These are phyloP conservation scores for Mesocricetus auratus DNA, from an alignment of 2,113 vertebrate genomes.

Conservation along the genomic window DNA sequence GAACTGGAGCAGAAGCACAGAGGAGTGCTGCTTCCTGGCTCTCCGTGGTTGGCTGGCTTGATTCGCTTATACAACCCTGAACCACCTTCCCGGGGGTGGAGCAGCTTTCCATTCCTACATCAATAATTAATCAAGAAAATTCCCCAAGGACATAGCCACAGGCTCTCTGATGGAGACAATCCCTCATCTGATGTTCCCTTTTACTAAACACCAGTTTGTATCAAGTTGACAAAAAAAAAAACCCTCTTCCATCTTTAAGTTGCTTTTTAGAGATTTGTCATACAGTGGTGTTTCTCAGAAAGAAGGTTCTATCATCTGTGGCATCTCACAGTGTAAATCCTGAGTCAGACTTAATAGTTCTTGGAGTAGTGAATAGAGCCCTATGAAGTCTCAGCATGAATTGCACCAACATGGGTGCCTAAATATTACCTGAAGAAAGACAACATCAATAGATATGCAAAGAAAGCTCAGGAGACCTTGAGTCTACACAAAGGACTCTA, in stretches of 20 bases:
- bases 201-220: not conserved
- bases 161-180: not conserved
- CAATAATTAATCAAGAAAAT: not conserved
- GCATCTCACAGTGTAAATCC: not conserved
- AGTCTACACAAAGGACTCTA: not conserved
- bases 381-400: not conserved
- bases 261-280: not conserved
- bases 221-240: not conserved
- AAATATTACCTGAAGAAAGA: not conserved
- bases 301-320: not conserved
- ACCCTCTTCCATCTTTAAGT: not conserved
- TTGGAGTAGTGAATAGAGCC: not conserved
- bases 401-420: not conserved
- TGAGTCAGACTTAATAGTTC: not conserved
- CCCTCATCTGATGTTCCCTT: not conserved
- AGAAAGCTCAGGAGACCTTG: not conserved
- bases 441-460: not conserved
- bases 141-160: not conserved
- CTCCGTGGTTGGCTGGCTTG: not conserved
- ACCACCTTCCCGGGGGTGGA: not conserved
- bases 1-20: not conserved
- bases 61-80: not conserved
- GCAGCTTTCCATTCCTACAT: not conserved
- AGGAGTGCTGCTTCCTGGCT: not conserved
- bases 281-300: not conserved